Percentiles rank a stretch among this genome's conserved stretches.
These are phyloP conservation scores for cattle (Bos taurus) DNA, from an alignment of 2,113 vertebrate genomes.

Conservation along the genomic window DNA sequence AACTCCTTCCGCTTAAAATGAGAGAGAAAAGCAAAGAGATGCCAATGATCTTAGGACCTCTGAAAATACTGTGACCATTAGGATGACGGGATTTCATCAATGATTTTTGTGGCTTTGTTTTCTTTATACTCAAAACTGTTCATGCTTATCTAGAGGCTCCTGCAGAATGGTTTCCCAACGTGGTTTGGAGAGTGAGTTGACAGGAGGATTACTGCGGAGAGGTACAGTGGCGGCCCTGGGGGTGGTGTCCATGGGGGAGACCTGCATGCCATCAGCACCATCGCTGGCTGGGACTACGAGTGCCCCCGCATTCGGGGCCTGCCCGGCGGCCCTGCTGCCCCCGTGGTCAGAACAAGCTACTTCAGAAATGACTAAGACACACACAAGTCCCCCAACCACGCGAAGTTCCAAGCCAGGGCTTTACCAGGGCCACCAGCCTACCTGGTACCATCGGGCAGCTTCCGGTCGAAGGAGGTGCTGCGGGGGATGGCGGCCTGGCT, in stretches of 20 bases:
- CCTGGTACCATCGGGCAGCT: constrained; percentile 93
- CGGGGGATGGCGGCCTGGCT: constrained; percentile 90
- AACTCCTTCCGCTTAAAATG: constrained; percentile 24
- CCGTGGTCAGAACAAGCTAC: not conserved
- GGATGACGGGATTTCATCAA: constrained; percentile 7
- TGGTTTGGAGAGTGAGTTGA: not conserved
- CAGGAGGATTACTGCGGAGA: not conserved
- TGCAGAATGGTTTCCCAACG: not conserved
- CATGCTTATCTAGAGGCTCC: not conserved
- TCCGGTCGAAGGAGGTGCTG: constrained; percentile 96
- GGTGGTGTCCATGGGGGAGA: accelerated
- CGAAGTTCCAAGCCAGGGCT: accelerated
- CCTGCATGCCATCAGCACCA: accelerated
- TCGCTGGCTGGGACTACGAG: accelerated
- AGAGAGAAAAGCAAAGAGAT: constrained; percentile 50
- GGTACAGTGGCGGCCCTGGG: not conserved
- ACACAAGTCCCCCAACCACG: not conserved
- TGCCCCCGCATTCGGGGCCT: accelerated
- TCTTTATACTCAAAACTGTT: not conserved
- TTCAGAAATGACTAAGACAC: not conserved
- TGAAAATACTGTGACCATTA: constrained; percentile 31
- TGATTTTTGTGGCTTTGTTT: constrained; percentile 19
- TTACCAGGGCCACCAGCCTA: constrained; percentile 49
- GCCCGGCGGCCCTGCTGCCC: accelerated
- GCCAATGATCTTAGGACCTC: constrained; percentile 49